Base-by-base conservation (phyloP, 2,888 invertebrate genomes). In the Hirudinaria manillensis region DNA sequence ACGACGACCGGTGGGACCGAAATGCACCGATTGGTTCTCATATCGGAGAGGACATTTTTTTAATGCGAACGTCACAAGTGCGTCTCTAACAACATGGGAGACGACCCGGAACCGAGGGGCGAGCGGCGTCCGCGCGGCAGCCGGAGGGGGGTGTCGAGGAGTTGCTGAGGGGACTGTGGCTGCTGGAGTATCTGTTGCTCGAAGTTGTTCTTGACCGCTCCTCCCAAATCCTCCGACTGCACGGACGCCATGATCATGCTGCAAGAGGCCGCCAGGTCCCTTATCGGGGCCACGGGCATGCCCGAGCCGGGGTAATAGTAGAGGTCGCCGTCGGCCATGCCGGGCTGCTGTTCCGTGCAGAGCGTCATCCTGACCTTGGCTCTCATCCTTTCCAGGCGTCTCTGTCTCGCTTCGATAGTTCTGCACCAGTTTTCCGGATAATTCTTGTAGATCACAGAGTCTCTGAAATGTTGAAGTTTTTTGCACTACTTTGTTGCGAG, bases 371-470 rank as follows among this genome's bases (percentile, higher is more conserved):
- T 78, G 34, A 79, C 79, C 79, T 80, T 78, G 13, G 79, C 79
- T 45, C 79, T 76, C 80, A 80, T 80, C n/a, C 78, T 77, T 45
- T 78, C 78, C 13, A 77, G 34, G 24, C 77, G 61, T 68, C 77
- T 80, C 75, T 80, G 76, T 7, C 80, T 53, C 16, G 78, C 77
- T 56, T 75, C 45, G 77, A 80, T 79, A n/a, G 78, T 79, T 55
- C 66, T 73, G 24, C 77, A 75, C 34, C 76, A 45, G 36, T 76
- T 75, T 53, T 75, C 71, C 27, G 79, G 73, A 78, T 84, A 84
- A 77, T 80, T 83, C 78, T 83, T 83, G 80, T 84, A 84, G 73
- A 84, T 84, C 53, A 84, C 82, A 79, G 83, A 83, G 78, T 84
- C 84, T 73, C 72, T 72, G 72, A 24, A n/a, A 24, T 7, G 45